phyloP scores from a whole-genome alignment of 2,113 vertebrate genomes.

The Mus musculus region DNA sequence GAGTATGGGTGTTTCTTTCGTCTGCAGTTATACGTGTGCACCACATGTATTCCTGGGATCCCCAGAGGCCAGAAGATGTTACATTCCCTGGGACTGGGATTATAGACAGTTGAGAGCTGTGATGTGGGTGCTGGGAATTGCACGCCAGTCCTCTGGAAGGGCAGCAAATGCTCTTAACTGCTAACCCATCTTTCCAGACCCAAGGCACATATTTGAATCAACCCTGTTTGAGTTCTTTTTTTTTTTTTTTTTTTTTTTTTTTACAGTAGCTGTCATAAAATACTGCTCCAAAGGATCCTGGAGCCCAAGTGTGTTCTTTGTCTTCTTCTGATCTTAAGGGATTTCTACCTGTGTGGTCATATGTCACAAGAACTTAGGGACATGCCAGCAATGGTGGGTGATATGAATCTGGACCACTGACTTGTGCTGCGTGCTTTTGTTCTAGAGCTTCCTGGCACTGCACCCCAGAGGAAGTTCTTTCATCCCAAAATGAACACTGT shows the following conservation, averaged over 20 bases:
- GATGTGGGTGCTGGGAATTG: not conserved
- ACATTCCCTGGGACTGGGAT: not conserved
- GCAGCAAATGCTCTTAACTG: not conserved
- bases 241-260: not conserved
- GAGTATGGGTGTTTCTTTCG: not conserved
- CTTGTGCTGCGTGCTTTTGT: not conserved
- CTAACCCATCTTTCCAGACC: not conserved
- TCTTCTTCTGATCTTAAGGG: not conserved
- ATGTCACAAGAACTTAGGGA: not conserved
- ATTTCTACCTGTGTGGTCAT: not conserved
- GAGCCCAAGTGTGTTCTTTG: not conserved
- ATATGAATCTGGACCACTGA: not conserved
- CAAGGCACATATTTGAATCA: not conserved
- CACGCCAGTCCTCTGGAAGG: not conserved
- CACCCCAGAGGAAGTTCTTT: not conserved
- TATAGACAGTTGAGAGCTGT: not conserved
- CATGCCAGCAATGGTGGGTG: not conserved
- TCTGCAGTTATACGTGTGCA: not conserved
- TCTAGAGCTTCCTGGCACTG: not conserved
- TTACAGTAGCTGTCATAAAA: not conserved
- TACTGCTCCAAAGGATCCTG: too few relatives aligned
- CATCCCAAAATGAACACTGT: not conserved
- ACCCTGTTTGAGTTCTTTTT: not conserved
- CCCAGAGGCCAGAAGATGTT: not conserved
- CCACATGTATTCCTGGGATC: not conserved